Evolutionary conservation across 2,113 vertebrate genomes (phyloP).

Genomic region (Campylomormyrus numenius): DNA sequence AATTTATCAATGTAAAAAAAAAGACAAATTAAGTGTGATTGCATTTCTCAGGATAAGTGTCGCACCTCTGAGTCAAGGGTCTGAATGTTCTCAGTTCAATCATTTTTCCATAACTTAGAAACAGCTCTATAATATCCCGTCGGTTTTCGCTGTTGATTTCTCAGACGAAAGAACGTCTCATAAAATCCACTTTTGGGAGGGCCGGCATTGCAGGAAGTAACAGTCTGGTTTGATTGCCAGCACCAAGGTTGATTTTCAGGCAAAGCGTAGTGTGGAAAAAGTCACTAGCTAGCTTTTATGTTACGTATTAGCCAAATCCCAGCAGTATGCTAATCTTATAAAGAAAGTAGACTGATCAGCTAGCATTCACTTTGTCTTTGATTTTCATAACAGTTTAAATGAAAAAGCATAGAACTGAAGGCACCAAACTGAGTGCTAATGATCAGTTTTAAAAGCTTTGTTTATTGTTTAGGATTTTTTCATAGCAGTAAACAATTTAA

Average conservation of each 20-base stretch:
- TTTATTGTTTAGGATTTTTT: not conserved
- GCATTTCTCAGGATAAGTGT: not conserved
- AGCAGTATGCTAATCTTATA: not conserved
- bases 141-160: not conserved
- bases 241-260: not conserved
- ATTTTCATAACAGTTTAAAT: not conserved
- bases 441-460: not conserved
- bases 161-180: not conserved
- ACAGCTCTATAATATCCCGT: not conserved
- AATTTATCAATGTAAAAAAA: constrained; percentile 14
- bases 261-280: not conserved
- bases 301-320: not conserved
- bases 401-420: not conserved
- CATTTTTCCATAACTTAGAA: not conserved
- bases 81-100: not conserved
- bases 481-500: not conserved
- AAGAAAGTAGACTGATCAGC: not conserved
- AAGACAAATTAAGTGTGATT: not conserved
- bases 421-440: not conserved
- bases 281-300: not conserved
- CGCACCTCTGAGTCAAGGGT: not conserved
- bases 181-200: not conserved
- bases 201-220: not conserved
- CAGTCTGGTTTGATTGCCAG: not conserved
- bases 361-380: not conserved